Conservation (phyloP, 2,888 invertebrate species). For the Agrochola lychnidis region DNA sequence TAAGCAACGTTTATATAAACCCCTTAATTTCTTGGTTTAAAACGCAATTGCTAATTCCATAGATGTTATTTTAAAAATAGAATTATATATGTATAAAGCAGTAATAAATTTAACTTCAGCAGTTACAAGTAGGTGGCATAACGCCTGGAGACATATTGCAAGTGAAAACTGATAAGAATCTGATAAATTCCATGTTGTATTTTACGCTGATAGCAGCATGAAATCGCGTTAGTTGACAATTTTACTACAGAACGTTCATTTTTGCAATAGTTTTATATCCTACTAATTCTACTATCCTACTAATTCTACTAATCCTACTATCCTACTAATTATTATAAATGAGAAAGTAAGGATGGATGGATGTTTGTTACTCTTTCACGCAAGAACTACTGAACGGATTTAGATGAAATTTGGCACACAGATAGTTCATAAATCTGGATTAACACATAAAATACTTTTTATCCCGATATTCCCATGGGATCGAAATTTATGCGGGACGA, state of each 20-base stretch:
- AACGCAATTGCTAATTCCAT: not conserved
- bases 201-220: conserved; percentile 14
- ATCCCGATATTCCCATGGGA: no score
- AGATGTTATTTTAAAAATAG: not conserved
- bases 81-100: not conserved
- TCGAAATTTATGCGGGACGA: no score
- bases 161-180: conserved; percentile 18
- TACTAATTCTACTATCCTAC: no score
- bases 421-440: no score
- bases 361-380: no score
- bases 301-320: no score
- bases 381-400: no score
- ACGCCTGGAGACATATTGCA: not conserved
- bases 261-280: not conserved
- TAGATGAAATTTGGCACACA: no score
- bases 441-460: no score
- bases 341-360: no score
- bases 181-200: conserved; percentile 3
- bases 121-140: not conserved
- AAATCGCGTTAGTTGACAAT: conserved; percentile 6
- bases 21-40: not conserved
- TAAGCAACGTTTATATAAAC: no score
- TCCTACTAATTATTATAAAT: no score
- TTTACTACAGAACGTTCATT: not conserved
- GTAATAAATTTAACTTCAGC: not conserved